Evolutionary conservation across 2,797 vertebrate species (phyloP).

Genomic region (Bradypus variegatus): DNA sequence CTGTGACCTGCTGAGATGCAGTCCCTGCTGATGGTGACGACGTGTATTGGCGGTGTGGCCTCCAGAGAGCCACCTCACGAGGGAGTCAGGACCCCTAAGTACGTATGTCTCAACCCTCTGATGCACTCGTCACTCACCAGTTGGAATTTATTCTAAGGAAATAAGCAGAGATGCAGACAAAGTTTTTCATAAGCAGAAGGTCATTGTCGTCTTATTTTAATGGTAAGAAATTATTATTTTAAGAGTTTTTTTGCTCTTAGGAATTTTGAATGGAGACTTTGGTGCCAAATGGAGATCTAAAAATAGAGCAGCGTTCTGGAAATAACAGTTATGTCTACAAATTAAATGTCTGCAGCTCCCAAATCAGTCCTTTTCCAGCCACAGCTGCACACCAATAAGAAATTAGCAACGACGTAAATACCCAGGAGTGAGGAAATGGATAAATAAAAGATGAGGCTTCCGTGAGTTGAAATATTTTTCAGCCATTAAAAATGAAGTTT

Average conservation of each 20-base stretch:
- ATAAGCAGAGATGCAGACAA: slow-evolving; percentile 24
- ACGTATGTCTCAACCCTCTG: not conserved
- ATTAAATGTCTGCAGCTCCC: slow-evolving; percentile 24
- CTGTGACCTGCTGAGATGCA: not conserved
- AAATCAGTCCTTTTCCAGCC: not conserved
- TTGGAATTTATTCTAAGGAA: slow-evolving; percentile 15
- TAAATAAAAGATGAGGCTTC: not conserved
- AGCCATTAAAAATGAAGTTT: slow-evolving; percentile 37
- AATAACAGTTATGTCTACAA: slow-evolving; percentile 53
- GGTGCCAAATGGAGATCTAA: slow-evolving; percentile 60
- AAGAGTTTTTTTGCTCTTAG: slow-evolving; percentile 37
- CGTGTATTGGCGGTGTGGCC: not conserved
- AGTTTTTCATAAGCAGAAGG: slow-evolving; percentile 43
- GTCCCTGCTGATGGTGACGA: rapidly evolving
- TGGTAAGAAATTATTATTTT: slow-evolving; percentile 46
- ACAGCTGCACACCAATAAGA: not conserved
- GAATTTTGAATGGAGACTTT: slow-evolving; percentile 68
- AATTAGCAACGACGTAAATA: not conserved
- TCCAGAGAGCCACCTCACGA: not conserved
- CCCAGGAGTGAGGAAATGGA: not conserved
- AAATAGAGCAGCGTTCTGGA: slow-evolving; percentile 63
- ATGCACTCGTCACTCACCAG: not conserved
- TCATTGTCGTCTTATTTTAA: slow-evolving; percentile 50
- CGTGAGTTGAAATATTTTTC: not conserved
- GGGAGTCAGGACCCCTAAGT: not conserved